Conservation (phyloP, 2,113 vertebrate genomes). For the Octodon degus region DNA sequence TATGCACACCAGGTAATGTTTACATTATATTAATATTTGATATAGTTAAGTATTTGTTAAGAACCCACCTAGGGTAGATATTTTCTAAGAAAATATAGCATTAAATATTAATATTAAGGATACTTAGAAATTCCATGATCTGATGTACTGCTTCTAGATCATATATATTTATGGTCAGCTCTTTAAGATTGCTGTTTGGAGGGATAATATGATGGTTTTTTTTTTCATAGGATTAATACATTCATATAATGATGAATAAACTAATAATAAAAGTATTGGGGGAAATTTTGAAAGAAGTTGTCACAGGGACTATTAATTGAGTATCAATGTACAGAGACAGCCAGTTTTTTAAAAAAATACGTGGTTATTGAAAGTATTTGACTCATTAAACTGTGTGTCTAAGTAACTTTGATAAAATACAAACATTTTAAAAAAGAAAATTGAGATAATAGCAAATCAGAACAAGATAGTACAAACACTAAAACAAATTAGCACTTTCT, state of each 20-base stretch:
- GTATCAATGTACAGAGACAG: not conserved
- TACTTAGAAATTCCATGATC: not conserved
- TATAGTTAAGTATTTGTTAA: conserved; percentile 3
- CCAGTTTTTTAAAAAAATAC: not conserved
- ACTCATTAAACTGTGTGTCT: not conserved
- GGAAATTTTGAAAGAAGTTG: not conserved
- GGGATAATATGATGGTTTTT: not conserved
- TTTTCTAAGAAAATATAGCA: not conserved
- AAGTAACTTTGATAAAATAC: conserved; percentile 35
- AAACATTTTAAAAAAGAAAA: conserved; percentile 12
- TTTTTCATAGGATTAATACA: not conserved
- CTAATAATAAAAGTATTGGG: conserved; percentile 3
- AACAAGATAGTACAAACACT: not conserved
- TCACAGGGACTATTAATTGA: not conserved
- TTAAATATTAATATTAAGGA: conserved; percentile 20
- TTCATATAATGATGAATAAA: not conserved
- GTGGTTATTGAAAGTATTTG: not conserved
- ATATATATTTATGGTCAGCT: not conserved
- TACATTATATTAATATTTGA: not conserved
- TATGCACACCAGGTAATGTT: not conserved
- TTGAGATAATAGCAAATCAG: not conserved
- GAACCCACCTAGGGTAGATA: not conserved
- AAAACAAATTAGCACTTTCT: not conserved
- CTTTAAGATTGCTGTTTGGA: not conserved
- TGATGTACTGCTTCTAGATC: not conserved